Percentiles rank a stretch among this genome's conserved stretches.
phyloP scores from a whole-genome alignment of 1,140 invertebrate genomes.

The Aphelinus certus region DNA sequence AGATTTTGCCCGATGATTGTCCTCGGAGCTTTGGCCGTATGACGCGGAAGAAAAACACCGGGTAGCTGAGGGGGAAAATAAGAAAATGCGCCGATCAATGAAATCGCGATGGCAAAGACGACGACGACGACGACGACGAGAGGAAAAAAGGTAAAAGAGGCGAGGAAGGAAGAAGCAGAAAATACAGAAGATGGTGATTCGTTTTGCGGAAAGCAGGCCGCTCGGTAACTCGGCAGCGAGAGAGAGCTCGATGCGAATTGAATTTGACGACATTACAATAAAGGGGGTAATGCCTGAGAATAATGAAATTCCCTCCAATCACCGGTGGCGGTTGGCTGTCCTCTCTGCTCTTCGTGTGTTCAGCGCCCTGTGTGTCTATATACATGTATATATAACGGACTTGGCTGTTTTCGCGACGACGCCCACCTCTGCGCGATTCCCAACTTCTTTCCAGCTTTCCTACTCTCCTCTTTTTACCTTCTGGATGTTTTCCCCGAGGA shows the following conservation, averaged over 20 bases:
- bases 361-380: not conserved
- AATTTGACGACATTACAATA: constrained; percentile 65
- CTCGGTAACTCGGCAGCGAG: constrained; percentile 12
- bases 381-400: not conserved
- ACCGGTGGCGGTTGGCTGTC: constrained; percentile 45
- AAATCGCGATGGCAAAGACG: constrained; percentile 5
- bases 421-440: not conserved
- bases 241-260: constrained; percentile 54
- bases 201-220: constrained; percentile 35
- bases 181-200: constrained; percentile 13
- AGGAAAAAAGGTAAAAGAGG: not conserved
- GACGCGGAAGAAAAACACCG: not conserved
- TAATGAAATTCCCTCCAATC: constrained; percentile 65
- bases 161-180: constrained; percentile 18
- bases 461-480: not conserved
- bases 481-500: not conserved
- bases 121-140: too few relatives aligned
- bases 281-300: constrained; percentile 64
- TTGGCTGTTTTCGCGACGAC: not conserved
- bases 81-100: constrained; percentile 18
- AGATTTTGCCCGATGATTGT: too few relatives aligned
- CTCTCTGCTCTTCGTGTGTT: not conserved
- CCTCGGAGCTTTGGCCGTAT: not conserved
- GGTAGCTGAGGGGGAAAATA: not conserved
- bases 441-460: not conserved